Evolutionary conservation across 2,113 vertebrate species (phyloP).

Genomic region (Passer domesticus): DNA sequence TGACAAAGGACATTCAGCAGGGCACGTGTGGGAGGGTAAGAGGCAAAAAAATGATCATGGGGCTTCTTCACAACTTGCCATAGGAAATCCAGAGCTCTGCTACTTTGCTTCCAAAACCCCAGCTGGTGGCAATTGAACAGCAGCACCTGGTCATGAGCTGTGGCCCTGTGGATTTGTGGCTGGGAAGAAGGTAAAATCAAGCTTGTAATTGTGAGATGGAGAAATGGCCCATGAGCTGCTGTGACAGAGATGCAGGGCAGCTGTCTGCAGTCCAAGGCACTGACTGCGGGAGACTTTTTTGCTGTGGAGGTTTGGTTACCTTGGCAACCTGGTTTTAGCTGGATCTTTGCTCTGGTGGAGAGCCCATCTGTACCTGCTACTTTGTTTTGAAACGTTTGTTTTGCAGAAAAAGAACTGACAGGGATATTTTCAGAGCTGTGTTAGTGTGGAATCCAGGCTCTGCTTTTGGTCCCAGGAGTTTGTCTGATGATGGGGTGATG

Average conservation of each 20-base stretch:
- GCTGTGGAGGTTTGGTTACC: constrained; percentile 60
- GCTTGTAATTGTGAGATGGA: background rate
- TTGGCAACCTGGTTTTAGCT: constrained; percentile 63
- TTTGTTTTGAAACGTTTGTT: constrained; percentile 5
- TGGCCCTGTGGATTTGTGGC: background rate
- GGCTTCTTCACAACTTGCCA: background rate
- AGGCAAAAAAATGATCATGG: background rate
- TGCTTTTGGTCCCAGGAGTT: background rate
- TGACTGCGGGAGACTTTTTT: constrained; percentile 12
- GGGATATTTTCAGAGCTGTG: background rate
- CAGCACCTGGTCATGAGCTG: background rate
- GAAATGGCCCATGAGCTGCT: background rate
- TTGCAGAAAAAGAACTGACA: background rate
- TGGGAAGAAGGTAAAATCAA: background rate
- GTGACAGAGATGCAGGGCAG: background rate
- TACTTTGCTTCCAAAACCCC: background rate
- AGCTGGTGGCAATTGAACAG: background rate
- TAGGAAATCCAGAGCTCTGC: background rate
- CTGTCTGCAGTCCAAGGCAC: constrained; percentile 16
- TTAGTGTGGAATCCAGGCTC: background rate
- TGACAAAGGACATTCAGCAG: background rate
- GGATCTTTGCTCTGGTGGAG: constrained; percentile 14
- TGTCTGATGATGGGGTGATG: background rate
- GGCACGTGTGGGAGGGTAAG: background rate
- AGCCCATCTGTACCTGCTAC: constrained; percentile 45